Base-by-base conservation (phyloP, 1,140 invertebrate species). In the Chrysomallon squamiferum region DNA sequence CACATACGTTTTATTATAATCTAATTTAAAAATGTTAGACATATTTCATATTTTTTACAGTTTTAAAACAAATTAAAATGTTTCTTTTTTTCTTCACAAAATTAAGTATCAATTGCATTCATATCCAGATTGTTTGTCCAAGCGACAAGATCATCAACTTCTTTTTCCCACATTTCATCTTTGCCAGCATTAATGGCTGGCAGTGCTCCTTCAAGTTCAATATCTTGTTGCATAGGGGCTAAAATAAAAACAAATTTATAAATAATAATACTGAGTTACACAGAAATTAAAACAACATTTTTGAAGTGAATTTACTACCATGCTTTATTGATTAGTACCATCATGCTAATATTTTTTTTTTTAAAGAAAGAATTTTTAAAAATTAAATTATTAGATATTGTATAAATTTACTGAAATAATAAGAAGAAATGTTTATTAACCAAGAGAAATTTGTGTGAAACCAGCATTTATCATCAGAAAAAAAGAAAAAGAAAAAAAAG, bases 91-190 rank as follows among this genome's bases (percentile, higher is more conserved):
- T 13, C 0, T 25, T 1, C 29, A 54, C 25, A 27, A 20, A 38
- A 35, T 59, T 35, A 49, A n/a, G 52, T 45, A 32, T 77, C 75
- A 3, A 81, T 63, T 57, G 71, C 62, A 45, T 66, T 64, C 13
- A 76, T 62, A 60, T 83, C 75, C 5, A 83, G 73, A 52, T 80
- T 82, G 54, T 72, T 69, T 13, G 77, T 74, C 81, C 81, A 83
- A 27, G 63, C 71, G 2, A 83, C 78, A 18, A 83, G 67, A 62
- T 83, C 80, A 62, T 83, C 80, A 20, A 82, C 81, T 64, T 83
- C 81, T 38, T 80, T 75, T 45, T 83, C 81, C 73, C 74, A 82
- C 15, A 75, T 66, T 47, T 76, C 75, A 7, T 78, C 79, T 68
- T 69, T 76, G 15, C 64, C 68, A 5, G 65, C 69, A 27, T 66